Evolutionary conservation across 2,113 vertebrate genomes (phyloP), one percentile per base, ranked within the genome.

Genomic region (Carassius carassius): DNA sequence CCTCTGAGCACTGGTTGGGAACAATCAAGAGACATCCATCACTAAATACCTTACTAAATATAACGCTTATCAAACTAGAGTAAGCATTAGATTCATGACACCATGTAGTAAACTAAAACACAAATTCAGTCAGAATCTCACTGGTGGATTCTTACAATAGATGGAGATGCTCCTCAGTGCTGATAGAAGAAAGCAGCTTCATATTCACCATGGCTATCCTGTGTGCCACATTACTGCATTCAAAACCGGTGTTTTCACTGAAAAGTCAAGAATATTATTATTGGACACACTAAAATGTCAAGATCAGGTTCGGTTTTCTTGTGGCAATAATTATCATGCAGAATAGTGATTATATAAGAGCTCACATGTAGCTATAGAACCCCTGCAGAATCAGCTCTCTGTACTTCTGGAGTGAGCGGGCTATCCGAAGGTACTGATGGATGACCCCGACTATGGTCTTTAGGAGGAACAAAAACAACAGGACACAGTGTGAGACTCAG

Each of bases 321-420:
- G 44, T 11, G 14, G 7, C 14, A 51, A 49, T 49, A 44, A 44
- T 69, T 37, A 69, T 10, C 17, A 4, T 37, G 32, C 12, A n/a
- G 19, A 13, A 37, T 19, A 78, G 1, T 58, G 16, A 35, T 67
- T 10, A 19, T 23, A 32, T 63, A 63, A 80, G 44, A 12, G 21
- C 96, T 96, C 90, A 98, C 98, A 94, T 92, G 58, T 96, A 92
- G 94, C 95, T 95, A 90, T 96, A 94, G 13, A 95, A 94, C 9
- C 97, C 97, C 62, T 95, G 94, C 1, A 95, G 93, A 54, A 96
- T 92, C 67, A 97, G 86, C 72, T 96, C 95, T 89, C 92, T 88
- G 88, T 93, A 93, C 0, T 82, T 87, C 85, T 92, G 90, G 89
- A 98, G 91, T 14, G 91, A 82, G 23, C 3, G 86, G 0, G 94